Evolutionary conservation across 2,113 vertebrate species (phyloP).

Genomic region (Chamaea fasciata): DNA sequence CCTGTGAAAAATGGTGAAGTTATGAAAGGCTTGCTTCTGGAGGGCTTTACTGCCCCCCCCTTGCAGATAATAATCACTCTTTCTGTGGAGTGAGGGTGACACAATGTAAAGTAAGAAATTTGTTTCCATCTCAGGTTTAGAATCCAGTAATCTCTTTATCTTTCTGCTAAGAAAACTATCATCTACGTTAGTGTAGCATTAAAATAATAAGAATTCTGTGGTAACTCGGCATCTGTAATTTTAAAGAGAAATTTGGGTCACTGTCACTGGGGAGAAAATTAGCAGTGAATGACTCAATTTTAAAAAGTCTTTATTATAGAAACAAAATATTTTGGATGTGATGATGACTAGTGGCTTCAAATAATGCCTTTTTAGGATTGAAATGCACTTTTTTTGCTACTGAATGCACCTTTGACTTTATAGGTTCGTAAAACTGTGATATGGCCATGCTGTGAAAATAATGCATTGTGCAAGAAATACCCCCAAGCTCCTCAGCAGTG

Average conservation of each 20-base stretch:
- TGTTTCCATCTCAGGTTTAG: conserved; percentile 20
- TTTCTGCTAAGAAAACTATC: background rate
- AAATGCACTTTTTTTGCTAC: background rate
- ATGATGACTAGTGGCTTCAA: background rate
- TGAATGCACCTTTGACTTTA: background rate
- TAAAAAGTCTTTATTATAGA: background rate
- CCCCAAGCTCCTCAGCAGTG: background rate
- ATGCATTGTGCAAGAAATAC: background rate
- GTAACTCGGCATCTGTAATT: background rate
- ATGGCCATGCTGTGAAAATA: background rate
- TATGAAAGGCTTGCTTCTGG: conserved; percentile 63
- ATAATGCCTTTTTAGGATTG: background rate
- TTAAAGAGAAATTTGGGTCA: background rate
- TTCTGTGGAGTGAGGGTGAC: background rate
- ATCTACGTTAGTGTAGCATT: background rate
- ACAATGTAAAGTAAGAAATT: conserved; percentile 56
- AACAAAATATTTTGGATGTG: background rate
- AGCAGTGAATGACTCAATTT: background rate
- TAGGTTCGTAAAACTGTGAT: background rate
- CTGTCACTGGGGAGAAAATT: background rate
- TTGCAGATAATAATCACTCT: conserved; percentile 40
- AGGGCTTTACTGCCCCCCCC: conserved; percentile 7
- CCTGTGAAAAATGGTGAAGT: conserved; percentile 64
- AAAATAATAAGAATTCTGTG: conserved; percentile 4
- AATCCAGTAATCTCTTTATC: conserved; percentile 49